Conservation (phyloP, 2,888 invertebrate genomes). For the Rhagophthalmus giganteus region DNA sequence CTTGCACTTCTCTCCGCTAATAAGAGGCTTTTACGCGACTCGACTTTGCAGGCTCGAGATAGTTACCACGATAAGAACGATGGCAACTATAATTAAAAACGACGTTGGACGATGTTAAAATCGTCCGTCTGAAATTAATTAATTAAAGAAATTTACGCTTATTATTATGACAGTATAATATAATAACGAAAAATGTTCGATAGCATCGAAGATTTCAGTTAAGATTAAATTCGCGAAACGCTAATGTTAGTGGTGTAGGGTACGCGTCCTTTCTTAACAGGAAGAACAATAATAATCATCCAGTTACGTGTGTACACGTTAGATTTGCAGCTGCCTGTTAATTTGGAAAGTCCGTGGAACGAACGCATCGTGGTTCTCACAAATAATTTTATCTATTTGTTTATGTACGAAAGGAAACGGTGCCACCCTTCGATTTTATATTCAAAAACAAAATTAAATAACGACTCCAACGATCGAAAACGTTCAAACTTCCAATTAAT, state of each 20-base stretch:
- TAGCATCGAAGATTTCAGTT: constrained; percentile 25
- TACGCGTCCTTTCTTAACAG: constrained; percentile 18
- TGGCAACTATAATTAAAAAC: constrained; percentile 30
- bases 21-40: constrained; percentile 5
- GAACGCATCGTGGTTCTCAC: too few species aligned
- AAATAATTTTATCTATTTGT: too few species aligned
- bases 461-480: too few species aligned
- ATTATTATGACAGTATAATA: too few species aligned
- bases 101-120: constrained; percentile 34
- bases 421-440: too few species aligned
- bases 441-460: too few species aligned
- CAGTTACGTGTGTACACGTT: constrained; percentile 20
- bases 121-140: constrained; percentile 33
- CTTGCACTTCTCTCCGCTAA: constrained; percentile 3
- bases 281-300: constrained; percentile 26
- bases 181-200: constrained; percentile 30
- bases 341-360: too few species aligned
- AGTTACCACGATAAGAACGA: constrained; percentile 21
- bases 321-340: constrained; percentile 25
- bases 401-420: too few species aligned
- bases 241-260: constrained; percentile 24
- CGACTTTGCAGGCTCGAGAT: constrained; percentile 6
- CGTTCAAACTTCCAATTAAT: too few species aligned
- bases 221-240: constrained; percentile 27
- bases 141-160: constrained; percentile 34